Conservation (phyloP, 2,888 invertebrate species). For the Cinara cedri region DNA sequence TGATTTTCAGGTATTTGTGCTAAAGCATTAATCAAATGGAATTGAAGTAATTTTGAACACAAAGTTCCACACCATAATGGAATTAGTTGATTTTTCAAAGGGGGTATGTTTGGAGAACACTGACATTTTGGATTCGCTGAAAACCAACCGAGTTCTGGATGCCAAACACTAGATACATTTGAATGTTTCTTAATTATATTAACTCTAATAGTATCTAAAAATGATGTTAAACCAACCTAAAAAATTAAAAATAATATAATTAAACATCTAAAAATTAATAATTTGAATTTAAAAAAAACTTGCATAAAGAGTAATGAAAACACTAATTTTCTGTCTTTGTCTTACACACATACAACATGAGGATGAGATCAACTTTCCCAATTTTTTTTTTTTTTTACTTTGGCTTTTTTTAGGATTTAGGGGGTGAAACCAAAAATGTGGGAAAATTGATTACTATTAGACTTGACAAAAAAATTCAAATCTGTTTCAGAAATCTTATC, state of each 20-base stretch:
- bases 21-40: conserved; percentile 65
- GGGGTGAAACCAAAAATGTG: too few relatives aligned
- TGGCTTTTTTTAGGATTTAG: too few relatives aligned
- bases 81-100: conserved; percentile 73
- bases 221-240: conserved; percentile 81
- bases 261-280: neutral
- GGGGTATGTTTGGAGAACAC: conserved; percentile 64
- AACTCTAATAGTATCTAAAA: conserved; percentile 88
- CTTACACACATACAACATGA: too few relatives aligned
- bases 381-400: too few relatives aligned
- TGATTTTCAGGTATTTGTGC: conserved; percentile 60
- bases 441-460: too few relatives aligned
- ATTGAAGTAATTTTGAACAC: conserved; percentile 62
- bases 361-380: too few relatives aligned
- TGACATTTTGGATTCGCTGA: conserved; percentile 67
- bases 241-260: conserved; percentile 59
- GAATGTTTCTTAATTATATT: conserved; percentile 85
- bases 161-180: conserved; percentile 94
- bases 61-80: conserved; percentile 71
- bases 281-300: too few relatives aligned
- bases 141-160: conserved; percentile 97
- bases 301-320: too few relatives aligned
- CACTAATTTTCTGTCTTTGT: too few relatives aligned
- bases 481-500: too few relatives aligned
- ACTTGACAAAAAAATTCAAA: too few relatives aligned